Percentiles rank a stretch among this genome's conserved stretches.
These are phyloP conservation scores for Sarcophaga carnaria DNA, from an alignment of 2,888 invertebrate species.

Conservation along the genomic window DNA sequence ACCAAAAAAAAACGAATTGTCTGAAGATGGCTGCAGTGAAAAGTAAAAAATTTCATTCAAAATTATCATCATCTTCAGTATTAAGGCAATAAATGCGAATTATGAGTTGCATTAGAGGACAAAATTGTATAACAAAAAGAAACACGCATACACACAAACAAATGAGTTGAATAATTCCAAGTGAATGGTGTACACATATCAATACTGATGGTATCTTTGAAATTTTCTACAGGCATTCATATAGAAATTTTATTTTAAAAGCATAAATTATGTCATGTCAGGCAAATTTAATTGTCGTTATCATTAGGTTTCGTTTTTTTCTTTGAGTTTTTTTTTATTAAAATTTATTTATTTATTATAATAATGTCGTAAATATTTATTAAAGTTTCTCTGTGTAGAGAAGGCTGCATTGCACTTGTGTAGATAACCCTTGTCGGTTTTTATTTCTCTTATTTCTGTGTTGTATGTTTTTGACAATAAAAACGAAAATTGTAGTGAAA, in stretches of 20 bases:
- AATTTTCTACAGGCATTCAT: not conserved
- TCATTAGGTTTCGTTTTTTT: constrained; percentile 34
- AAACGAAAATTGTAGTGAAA: constrained; percentile 38
- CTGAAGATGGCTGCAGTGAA: not conserved
- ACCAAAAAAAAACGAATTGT: not conserved
- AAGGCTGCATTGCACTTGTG: not conserved
- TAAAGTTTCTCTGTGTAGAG: not conserved
- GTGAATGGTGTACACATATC: constrained; percentile 1
- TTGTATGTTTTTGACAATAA: constrained; percentile 29
- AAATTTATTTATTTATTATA: constrained; percentile 37
- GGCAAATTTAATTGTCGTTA: constrained; percentile 51
- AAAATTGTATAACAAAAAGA: constrained; percentile 9
- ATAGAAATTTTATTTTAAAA: not conserved
- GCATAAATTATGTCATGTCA: constrained; percentile 50
- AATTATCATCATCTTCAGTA: not conserved
- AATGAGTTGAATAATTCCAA: constrained; percentile 27
- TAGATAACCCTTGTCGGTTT: constrained; percentile 20
- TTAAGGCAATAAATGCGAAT: constrained; percentile 13
- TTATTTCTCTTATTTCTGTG: not conserved
- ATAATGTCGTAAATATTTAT: constrained; percentile 7
- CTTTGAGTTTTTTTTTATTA: constrained; percentile 22
- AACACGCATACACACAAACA: not conserved
- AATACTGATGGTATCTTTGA: not conserved
- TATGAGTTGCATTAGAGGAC: constrained; percentile 40
- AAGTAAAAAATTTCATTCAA: not conserved